Percentiles rank a stretch among this genome's conserved stretches.
Evolutionary conservation across 2,797 vertebrate species (phyloP).

Genomic region (Hozukius guyotensis): DNA sequence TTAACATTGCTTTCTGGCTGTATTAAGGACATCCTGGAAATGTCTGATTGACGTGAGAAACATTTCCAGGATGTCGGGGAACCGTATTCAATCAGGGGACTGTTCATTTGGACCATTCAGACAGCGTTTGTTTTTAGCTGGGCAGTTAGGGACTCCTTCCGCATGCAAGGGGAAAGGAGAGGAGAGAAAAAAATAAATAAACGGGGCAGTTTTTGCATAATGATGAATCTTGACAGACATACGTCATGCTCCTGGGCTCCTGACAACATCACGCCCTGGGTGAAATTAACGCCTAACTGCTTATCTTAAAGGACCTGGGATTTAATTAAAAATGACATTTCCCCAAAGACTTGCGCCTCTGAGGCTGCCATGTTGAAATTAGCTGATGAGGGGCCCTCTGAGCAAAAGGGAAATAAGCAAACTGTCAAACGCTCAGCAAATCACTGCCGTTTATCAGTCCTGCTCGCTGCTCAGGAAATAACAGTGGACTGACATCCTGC

Average conservation of each 20-base stretch:
- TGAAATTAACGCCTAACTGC: constrained; percentile 84
- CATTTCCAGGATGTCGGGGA: not conserved
- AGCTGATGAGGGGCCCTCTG: constrained; percentile 80
- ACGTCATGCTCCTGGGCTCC: constrained; percentile 79
- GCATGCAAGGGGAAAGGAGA: not conserved
- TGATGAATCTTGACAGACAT: constrained; percentile 82
- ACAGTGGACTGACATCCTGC: constrained; percentile 64
- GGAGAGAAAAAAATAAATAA: not conserved
- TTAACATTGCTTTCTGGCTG: not conserved
- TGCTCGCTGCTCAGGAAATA: constrained; percentile 70
- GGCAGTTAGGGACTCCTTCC: constrained; percentile 23
- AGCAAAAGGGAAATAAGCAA: constrained; percentile 82
- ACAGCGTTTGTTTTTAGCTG: not conserved
- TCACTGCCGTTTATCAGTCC: constrained; percentile 78
- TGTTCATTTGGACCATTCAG: not conserved
- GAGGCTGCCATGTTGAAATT: constrained; percentile 83
- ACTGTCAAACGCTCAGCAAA: constrained; percentile 81
- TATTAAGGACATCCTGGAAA: not conserved
- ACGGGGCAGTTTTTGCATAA: constrained; percentile 58
- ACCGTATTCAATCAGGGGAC: not conserved
- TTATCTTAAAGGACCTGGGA: constrained; percentile 86
- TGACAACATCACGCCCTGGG: constrained; percentile 77
- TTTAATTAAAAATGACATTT: constrained; percentile 90
- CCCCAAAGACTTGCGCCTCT: constrained; percentile 81
- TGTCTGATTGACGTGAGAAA: constrained; percentile 5